Evolutionary conservation across 1,140 invertebrate species (phyloP).

Genomic region (Tetranychus cinnabarinus): DNA sequence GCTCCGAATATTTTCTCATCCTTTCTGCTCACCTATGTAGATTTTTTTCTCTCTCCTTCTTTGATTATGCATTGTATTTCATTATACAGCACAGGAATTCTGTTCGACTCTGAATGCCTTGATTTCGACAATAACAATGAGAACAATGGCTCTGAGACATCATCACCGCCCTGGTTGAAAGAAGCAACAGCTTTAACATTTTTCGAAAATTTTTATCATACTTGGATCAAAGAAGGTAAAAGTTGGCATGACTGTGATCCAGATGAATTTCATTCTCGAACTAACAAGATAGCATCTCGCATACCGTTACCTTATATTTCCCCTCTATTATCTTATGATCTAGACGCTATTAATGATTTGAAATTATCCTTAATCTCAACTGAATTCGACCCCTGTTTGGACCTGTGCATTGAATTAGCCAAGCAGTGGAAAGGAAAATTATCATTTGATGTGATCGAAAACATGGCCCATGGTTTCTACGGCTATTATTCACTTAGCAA

Average conservation of each 20-base stretch:
- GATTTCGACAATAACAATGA: neutral
- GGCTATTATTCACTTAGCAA: too few relatives aligned
- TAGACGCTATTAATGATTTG: neutral
- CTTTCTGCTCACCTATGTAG: neutral
- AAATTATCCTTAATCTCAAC: constrained; percentile 2
- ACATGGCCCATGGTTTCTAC: constrained; percentile 78
- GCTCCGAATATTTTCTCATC: neutral
- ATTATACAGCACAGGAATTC: neutral
- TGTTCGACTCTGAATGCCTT: neutral
- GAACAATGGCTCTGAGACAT: neutral
- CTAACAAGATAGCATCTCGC: neutral
- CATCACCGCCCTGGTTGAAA: too few relatives aligned
- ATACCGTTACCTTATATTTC: neutral
- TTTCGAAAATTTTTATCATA: neutral
- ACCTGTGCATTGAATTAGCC: constrained; percentile 87
- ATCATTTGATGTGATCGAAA: constrained; percentile 56
- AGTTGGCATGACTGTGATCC: neutral
- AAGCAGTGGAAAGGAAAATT: constrained; percentile 25
- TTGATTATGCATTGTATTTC: neutral
- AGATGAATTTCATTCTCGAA: neutral
- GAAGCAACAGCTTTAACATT: too few relatives aligned
- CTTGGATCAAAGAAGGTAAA: neutral
- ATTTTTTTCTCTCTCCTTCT: neutral
- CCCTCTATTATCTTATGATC: neutral
- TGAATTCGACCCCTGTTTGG: constrained; percentile 57